Conservation (phyloP, 2,888 invertebrate species). For the Epiblema foenella region DNA sequence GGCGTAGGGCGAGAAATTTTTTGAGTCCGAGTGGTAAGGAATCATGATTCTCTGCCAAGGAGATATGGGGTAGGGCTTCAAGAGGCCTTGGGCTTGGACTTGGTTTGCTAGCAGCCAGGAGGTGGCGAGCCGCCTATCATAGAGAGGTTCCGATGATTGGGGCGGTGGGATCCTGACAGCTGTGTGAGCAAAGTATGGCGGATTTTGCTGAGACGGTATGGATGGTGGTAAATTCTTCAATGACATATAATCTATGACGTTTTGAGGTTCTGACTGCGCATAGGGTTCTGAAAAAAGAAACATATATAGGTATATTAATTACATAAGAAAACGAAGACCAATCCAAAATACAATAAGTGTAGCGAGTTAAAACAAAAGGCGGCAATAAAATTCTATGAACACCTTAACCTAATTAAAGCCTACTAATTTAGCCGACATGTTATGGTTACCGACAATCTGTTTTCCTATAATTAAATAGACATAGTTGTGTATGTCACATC, state of each 20-base stretch:
- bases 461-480: slow-evolving; percentile 46
- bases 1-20: slow-evolving; percentile 74
- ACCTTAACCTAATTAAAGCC: slow-evolving; percentile 39
- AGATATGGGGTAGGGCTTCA: slow-evolving; percentile 81
- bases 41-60: slow-evolving; percentile 86
- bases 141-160: slow-evolving; percentile 68
- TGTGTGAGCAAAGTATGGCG: slow-evolving; percentile 76
- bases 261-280: slow-evolving; percentile 70
- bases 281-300: slow-evolving; percentile 73
- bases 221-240: slow-evolving; percentile 69
- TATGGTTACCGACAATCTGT: slow-evolving; percentile 41
- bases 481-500: slow-evolving; percentile 52
- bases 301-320: slow-evolving; percentile 10
- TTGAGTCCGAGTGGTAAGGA: slow-evolving; percentile 77
- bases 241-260: slow-evolving; percentile 79
- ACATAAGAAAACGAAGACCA: neutral
- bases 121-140: slow-evolving; percentile 82
- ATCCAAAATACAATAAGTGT: neutral
- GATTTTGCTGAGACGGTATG: slow-evolving; percentile 62
- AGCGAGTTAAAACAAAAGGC: slow-evolving; percentile 12
- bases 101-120: slow-evolving; percentile 84
- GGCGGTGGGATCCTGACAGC: slow-evolving; percentile 74
- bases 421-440: slow-evolving; percentile 38
- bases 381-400: slow-evolving; percentile 41
- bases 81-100: slow-evolving; percentile 76